Evolutionary conservation across 2,113 vertebrate genomes (phyloP).

Genomic region (Podocnemis expansa): DNA sequence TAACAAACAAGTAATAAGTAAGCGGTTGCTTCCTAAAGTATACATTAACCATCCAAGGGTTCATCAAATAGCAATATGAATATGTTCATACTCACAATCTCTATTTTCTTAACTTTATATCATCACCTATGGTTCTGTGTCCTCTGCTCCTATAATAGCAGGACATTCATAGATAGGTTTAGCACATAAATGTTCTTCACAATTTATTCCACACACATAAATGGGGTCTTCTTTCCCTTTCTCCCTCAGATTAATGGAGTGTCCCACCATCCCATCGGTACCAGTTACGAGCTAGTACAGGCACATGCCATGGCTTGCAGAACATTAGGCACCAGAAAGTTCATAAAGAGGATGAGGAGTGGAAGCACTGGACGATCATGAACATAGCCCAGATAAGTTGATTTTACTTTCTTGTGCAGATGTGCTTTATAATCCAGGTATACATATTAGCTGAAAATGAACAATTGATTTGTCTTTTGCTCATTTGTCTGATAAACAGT

Average conservation of each 20-base stretch:
- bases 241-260: background rate
- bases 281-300: background rate
- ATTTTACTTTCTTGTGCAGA: background rate
- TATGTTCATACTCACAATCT: background rate
- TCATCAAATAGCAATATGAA: background rate
- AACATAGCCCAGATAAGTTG: background rate
- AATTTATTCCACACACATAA: background rate
- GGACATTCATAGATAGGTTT: background rate
- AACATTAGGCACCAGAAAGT: background rate
- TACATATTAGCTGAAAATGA: background rate
- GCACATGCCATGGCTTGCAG: background rate
- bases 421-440: background rate
- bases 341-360: background rate
- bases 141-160: background rate
- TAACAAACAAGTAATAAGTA: background rate
- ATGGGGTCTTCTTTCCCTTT: background rate
- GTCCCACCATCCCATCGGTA: background rate
- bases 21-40: background rate
- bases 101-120: background rate
- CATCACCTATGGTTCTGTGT: background rate
- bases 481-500: background rate
- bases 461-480: background rate
- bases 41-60: background rate
- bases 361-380: background rate
- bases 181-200: background rate